These are phyloP conservation scores for Latrodectus geometricus DNA, from an alignment of 1,140 invertebrate species.

Conservation along the genomic window DNA sequence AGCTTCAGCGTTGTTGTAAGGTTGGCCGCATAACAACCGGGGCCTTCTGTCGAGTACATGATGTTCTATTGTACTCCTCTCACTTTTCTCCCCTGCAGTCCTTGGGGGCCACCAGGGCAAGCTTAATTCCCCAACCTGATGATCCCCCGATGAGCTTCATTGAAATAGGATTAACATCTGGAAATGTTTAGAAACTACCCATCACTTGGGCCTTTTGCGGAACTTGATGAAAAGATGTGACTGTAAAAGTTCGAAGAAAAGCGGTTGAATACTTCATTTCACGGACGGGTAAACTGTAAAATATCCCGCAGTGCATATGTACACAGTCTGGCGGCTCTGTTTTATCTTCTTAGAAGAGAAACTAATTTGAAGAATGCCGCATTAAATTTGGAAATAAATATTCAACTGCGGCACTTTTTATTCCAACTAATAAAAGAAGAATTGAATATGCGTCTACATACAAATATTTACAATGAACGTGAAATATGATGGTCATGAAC, in stretches of 20 bases:
- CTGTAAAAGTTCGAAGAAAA: not conserved
- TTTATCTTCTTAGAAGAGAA: too few relatives aligned
- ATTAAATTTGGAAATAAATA: too few relatives aligned
- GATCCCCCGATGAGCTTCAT: slow-evolving; percentile 32
- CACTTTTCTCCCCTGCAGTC: not conserved
- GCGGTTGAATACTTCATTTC: too few relatives aligned
- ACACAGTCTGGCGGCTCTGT: too few relatives aligned
- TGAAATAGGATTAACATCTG: slow-evolving; percentile 58
- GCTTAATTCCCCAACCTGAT: slow-evolving; percentile 11
- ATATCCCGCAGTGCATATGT: too few relatives aligned
- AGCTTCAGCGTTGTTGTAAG: slow-evolving; percentile 32
- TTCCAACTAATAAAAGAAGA: too few relatives aligned
- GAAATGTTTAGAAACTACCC: slow-evolving; percentile 20
- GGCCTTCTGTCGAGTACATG: slow-evolving; percentile 43
- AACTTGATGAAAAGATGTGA: not conserved
- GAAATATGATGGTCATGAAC: too few relatives aligned
- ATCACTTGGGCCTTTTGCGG: slow-evolving; percentile 3
- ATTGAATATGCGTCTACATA: too few relatives aligned
- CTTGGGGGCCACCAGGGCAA: not conserved
- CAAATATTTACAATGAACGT: too few relatives aligned
- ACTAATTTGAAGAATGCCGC: too few relatives aligned
- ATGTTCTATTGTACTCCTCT: not conserved
- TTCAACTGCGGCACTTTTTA: too few relatives aligned
- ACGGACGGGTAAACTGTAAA: too few relatives aligned
- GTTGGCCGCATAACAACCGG: slow-evolving; percentile 55